Evolutionary conservation across 2,797 vertebrate species (phyloP).

Genomic region (Cercopithecus neglectus): DNA sequence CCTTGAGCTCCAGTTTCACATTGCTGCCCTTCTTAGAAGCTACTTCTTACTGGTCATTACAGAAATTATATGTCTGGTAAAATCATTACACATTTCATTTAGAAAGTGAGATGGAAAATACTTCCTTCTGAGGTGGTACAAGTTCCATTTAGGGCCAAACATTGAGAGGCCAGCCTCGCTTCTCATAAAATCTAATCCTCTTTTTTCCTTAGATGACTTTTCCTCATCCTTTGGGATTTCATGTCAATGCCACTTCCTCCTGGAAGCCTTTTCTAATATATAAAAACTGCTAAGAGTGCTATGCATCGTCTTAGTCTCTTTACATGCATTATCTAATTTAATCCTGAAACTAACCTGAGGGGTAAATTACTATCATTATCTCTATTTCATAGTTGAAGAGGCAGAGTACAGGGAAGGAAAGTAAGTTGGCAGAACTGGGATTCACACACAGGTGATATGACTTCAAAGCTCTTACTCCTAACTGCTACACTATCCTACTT

Average conservation of each 20-base stretch:
- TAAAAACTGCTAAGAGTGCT: background rate
- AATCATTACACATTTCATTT: background rate
- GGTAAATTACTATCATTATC: background rate
- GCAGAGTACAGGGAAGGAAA: background rate
- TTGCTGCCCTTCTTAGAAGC: background rate
- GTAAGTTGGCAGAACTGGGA: background rate
- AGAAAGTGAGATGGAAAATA: background rate
- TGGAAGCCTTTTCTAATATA: background rate
- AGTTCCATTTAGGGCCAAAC: background rate
- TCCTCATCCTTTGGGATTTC: background rate
- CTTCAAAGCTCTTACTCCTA: background rate
- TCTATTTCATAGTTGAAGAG: background rate
- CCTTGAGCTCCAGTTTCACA: constrained; percentile 2
- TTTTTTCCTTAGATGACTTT: background rate
- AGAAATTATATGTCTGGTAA: background rate
- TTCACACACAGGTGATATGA: background rate
- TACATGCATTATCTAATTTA: background rate
- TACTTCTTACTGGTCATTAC: background rate
- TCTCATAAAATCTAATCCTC: background rate
- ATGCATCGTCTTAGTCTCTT: background rate
- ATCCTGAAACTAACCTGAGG: background rate
- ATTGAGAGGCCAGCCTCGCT: background rate
- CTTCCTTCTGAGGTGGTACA: background rate
- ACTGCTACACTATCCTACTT: background rate
- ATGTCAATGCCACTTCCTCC: background rate